These are phyloP conservation scores for Megalops atlanticus DNA, from an alignment of 2,113 vertebrate genomes.

Conservation along the genomic window DNA sequence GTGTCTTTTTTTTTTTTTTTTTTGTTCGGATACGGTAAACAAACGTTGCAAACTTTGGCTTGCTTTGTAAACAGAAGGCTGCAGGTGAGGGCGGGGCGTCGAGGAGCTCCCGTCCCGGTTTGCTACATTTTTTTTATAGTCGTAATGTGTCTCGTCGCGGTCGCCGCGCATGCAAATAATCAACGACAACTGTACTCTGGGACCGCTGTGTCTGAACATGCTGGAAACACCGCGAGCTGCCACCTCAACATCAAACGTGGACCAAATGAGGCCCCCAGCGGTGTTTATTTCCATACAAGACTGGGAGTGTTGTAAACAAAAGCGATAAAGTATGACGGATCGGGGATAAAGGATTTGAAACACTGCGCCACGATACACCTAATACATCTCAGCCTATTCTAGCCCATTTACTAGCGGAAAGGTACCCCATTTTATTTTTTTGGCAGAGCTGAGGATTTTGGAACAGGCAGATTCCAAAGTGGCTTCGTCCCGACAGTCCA, in stretches of 20 bases:
- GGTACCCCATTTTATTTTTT: background rate
- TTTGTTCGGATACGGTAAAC: slow-evolving; percentile 48
- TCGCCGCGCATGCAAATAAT: slow-evolving; percentile 67
- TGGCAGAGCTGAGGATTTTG: background rate
- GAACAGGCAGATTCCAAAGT: background rate
- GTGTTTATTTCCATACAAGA: background rate
- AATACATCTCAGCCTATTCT: background rate
- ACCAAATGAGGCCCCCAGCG: slow-evolving; percentile 38
- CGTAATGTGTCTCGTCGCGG: slow-evolving; percentile 48
- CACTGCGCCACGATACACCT: background rate
- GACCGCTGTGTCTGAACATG: slow-evolving; percentile 62
- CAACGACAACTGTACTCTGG: slow-evolving; percentile 48
- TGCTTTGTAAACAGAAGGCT: slow-evolving; percentile 57
- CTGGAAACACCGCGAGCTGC: slow-evolving; percentile 60
- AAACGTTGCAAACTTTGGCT: slow-evolving; percentile 67
- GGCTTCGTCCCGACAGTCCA: background rate
- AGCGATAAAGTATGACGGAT: background rate
- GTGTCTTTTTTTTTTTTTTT: no score
- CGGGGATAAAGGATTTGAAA: background rate
- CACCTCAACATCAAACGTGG: slow-evolving; percentile 49
- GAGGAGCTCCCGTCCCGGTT: slow-evolving; percentile 23
- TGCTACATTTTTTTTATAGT: slow-evolving; percentile 63
- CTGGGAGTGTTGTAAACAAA: background rate
- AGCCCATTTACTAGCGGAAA: background rate
- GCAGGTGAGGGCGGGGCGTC: slow-evolving; percentile 10